These are phyloP conservation scores for Poeciliopsis infans DNA, from an alignment of 2,797 vertebrate genomes.

Conservation along the genomic window DNA sequence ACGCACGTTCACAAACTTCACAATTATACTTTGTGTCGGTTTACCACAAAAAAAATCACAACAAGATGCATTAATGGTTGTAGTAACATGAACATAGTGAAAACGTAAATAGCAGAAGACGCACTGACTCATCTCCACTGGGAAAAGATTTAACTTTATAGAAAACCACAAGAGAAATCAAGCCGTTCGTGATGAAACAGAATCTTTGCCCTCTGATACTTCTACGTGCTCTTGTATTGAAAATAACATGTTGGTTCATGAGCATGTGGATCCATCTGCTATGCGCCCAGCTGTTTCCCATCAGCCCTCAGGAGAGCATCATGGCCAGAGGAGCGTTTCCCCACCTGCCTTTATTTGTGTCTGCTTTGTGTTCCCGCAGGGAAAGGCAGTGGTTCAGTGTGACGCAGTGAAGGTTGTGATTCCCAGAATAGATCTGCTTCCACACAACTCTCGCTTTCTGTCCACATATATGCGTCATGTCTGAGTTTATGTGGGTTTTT, in stretches of 20 bases:
- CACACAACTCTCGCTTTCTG: slow-evolving; percentile 7
- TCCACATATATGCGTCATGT: neutral
- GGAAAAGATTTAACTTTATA: neutral
- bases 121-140: neutral
- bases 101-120: neutral
- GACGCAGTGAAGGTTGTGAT: slow-evolving; percentile 32
- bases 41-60: no score
- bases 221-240: slow-evolving; percentile 1
- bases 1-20: neutral
- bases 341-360: slow-evolving; percentile 18
- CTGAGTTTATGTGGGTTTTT: slow-evolving; percentile 1
- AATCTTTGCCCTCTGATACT: slow-evolving; percentile 1
- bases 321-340: slow-evolving; percentile 34
- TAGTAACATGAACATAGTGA: neutral
- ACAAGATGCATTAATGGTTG: neutral
- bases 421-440: slow-evolving; percentile 13
- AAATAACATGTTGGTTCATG: slow-evolving; percentile 8
- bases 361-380: slow-evolving; percentile 8
- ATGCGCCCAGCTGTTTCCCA: slow-evolving; percentile 32
- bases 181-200: slow-evolving; percentile 3
- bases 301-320: slow-evolving; percentile 37
- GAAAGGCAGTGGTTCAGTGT: slow-evolving; percentile 39
- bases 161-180: neutral
- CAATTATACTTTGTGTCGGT: no score
- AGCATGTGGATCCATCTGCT: slow-evolving; percentile 18